Evolutionary conservation across 1,140 invertebrate species (phyloP), one percentile per base, ranked within the genome.

Genomic region (Nasonia vitripennis): DNA sequence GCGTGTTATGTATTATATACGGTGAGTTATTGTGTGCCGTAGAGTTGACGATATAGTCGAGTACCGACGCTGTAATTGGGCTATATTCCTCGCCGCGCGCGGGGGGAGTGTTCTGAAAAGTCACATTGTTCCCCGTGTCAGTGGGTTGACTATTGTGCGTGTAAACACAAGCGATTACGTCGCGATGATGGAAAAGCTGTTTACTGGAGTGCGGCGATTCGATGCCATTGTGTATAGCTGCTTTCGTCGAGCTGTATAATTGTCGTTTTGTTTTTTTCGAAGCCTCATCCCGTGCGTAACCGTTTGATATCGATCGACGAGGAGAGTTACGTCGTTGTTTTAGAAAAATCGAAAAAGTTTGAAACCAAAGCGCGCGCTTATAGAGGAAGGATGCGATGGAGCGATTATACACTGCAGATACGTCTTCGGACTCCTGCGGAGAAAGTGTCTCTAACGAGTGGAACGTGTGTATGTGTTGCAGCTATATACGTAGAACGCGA

Each of bases 391-490:
- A 27, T 1, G 27, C 27, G 34, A 73, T 73, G 34, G 27, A 73
- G 27, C 23, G 70, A 73, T 73, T 73, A 2, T 27, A 73, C 34
- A 73, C 23, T 34, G 31, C 31, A 14, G 27, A 71, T 27, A 17
- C 68, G 27, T 34, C 23, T 17, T 70, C 67, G 67, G 67, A 27
- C 17, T 20, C 2, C 23, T 0, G 9, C 71, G 73, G 73, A 75
- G 73, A 75, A 75, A 75, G 73, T 75, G 73, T 75, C 73, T 75
- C 73, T 41, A 41, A 41, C 73, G 73, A 75, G 73, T 41, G 73
- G 73, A 75, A 75, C 73, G 73, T 34, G 73, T 27, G 48, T 51
- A 4, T 51, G 3, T 51, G 12, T 51, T 51, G 12, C 9, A 48
- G 27, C 27, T 48, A 48, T 48, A 48, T 12, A 12, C 45, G 12